Base-by-base conservation (phyloP, 1,140 invertebrate genomes). In the Megathymus violae region DNA sequence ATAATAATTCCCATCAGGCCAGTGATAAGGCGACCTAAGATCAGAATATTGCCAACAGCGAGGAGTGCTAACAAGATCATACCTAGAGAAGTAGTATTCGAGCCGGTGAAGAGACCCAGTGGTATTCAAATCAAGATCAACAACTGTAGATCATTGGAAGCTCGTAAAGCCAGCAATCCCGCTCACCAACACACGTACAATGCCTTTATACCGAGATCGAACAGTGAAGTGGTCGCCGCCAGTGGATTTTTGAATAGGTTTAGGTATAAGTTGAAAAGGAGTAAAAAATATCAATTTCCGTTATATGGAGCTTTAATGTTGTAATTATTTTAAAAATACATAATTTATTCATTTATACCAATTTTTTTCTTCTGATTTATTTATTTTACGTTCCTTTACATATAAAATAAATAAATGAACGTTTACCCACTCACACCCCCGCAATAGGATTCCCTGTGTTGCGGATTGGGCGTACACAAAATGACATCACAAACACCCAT, bases 271-370 rank as follows among this genome's bases (percentile, higher is more conserved):
- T 47, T 82, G 50, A 86, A 70, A 14, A 75, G 69, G 11, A 50
- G 43, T 62, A 69, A 50, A 69, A 67, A 60, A 36, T 51, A 64
- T 73, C 14, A 44, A 14, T 80, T 88, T 78, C 85, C 87, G 72
- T 77, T 88, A 76, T 82, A 79, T 76, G 83, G 87, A 78, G 79
- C 82, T 67, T 71, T 85, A 64, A 74, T 69, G 11, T 69, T 89
- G 71, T 88, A 81, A 52, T 64, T 71, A 52, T 50, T 65, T 38
- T 74, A 71, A 74, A 60, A 58, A 67, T 71, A 69, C 68, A 78
- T 74, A 74, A 78, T 65, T 79, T 78, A 78, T 82, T 76, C 36
- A 54, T 52, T 68, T 69, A 44, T 16, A 52, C 0, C 38, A 16
- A 44, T 62, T 65, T 62, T 41, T 46, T 51, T 46, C 43, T 60